A percentile compares a stretch with the other conserved stretches of the same genome.
phyloP scores from a whole-genome alignment of 1,140 invertebrate species.

The Cecropterus lyciades region DNA sequence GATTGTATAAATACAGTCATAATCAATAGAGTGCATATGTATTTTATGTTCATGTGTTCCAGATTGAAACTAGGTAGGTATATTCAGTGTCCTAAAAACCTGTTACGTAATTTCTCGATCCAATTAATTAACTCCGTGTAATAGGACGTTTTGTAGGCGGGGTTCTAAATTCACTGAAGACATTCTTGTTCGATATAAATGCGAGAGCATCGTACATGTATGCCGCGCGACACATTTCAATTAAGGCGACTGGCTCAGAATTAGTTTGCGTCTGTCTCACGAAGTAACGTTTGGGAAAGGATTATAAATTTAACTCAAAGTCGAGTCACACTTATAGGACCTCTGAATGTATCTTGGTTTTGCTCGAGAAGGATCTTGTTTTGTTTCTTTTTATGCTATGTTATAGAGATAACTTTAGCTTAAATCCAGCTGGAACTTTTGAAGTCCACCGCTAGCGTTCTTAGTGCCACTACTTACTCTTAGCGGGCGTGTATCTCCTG shows the following conservation, averaged over 20 bases:
- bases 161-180: slow-evolving; percentile 37
- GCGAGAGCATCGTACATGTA: slow-evolving; percentile 36
- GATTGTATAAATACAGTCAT: no score
- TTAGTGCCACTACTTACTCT: no score
- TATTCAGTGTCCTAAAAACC: neutral
- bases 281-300: slow-evolving; percentile 31
- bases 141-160: slow-evolving; percentile 25
- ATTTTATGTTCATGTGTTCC: no score
- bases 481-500: no score
- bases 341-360: no score
- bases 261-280: slow-evolving; percentile 35
- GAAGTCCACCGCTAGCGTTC: no score
- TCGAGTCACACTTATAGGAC: slow-evolving; percentile 20
- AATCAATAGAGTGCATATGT: no score
- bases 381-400: no score
- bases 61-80: neutral
- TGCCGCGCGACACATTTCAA: slow-evolving; percentile 42
- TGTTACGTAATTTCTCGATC: slow-evolving; percentile 5
- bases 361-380: no score
- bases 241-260: slow-evolving; percentile 39
- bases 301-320: slow-evolving; percentile 37
- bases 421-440: no score
- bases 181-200: slow-evolving; percentile 36
- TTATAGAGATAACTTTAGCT: no score
- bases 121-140: slow-evolving; percentile 32